A percentile compares a stretch with the other conserved stretches of the same genome.
Conservation (phyloP, 2,888 invertebrate genomes). For the Acrobasis suavella region DNA sequence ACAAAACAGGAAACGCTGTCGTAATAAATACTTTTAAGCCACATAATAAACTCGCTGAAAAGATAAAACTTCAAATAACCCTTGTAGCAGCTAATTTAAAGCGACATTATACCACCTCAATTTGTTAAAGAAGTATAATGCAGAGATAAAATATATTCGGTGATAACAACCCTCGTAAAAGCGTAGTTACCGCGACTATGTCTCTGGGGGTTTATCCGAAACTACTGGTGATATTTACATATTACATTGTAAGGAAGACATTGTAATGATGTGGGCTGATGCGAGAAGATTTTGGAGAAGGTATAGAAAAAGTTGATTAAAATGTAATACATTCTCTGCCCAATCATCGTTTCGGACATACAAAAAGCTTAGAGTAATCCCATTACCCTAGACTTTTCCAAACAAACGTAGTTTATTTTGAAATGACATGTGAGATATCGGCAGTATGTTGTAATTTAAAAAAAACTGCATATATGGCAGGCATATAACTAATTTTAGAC, state of each 20-base stretch:
- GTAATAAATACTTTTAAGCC: constrained; percentile 2
- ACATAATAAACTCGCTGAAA: constrained; percentile 14
- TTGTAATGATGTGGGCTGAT: neutral
- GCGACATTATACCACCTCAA: constrained; percentile 9
- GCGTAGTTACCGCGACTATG: constrained; percentile 12
- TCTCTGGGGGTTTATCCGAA: constrained; percentile 9
- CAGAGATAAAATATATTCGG: constrained; percentile 9
- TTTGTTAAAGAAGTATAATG: constrained; percentile 16
- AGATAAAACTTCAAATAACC: constrained; percentile 5
- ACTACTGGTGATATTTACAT: constrained; percentile 23
- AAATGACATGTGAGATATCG: no score
- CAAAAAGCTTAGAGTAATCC: no score
- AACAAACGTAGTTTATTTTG: no score
- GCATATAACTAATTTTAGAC: no score
- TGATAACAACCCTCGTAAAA: constrained; percentile 14
- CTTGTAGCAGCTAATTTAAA: constrained; percentile 5
- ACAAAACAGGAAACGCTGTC: constrained; percentile 2
- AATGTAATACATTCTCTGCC: no score
- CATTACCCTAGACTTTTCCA: no score
- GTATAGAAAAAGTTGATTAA: no score
- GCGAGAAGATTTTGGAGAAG: constrained; percentile 1
- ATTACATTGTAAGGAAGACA: constrained; percentile 19
- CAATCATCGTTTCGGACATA: no score
- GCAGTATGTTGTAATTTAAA: no score
- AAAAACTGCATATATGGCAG: no score